phyloP scores from a whole-genome alignment of 2,113 vertebrate species.

The Carettochelys insculpta region DNA sequence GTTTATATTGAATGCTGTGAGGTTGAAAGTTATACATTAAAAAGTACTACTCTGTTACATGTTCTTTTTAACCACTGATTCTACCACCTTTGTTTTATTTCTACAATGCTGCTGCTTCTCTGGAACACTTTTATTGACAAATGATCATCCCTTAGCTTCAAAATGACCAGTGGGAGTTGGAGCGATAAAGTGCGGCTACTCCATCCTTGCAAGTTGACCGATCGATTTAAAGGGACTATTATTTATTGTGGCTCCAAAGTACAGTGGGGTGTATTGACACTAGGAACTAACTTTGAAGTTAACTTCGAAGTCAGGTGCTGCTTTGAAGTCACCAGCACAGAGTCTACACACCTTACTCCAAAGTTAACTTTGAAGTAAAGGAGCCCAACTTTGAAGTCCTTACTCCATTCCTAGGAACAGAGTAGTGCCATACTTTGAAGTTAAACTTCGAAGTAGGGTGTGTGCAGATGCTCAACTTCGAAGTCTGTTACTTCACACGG shows the following conservation, averaged over 20 bases:
- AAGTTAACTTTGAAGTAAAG: too few species aligned
- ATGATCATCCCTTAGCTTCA: not conserved
- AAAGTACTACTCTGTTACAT: constrained; percentile 12
- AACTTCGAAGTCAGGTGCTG: too few species aligned
- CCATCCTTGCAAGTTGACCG: not conserved
- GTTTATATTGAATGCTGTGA: not conserved
- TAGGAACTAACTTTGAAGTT: too few species aligned
- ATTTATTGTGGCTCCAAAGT: not conserved
- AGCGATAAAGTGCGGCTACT: not conserved
- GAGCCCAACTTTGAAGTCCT: too few species aligned
- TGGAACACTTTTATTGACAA: not conserved
- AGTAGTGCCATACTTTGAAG: too few species aligned
- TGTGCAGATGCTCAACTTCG: too few species aligned
- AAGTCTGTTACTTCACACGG: too few species aligned
- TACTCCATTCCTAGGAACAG: too few species aligned
- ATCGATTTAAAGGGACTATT: not conserved
- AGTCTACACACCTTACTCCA: too few species aligned
- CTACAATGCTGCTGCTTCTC: not conserved
- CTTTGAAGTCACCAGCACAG: too few species aligned
- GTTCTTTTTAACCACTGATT: not conserved
- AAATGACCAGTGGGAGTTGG: not conserved
- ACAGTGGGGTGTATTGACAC: too few species aligned
- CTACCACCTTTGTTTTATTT: not conserved
- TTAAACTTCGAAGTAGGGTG: too few species aligned
- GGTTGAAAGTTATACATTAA: not conserved